A percentile compares a stretch with the other conserved stretches of the same genome.
These are phyloP conservation scores for Parnassius apollo DNA, from an alignment of 2,888 invertebrate species.

Conservation along the genomic window DNA sequence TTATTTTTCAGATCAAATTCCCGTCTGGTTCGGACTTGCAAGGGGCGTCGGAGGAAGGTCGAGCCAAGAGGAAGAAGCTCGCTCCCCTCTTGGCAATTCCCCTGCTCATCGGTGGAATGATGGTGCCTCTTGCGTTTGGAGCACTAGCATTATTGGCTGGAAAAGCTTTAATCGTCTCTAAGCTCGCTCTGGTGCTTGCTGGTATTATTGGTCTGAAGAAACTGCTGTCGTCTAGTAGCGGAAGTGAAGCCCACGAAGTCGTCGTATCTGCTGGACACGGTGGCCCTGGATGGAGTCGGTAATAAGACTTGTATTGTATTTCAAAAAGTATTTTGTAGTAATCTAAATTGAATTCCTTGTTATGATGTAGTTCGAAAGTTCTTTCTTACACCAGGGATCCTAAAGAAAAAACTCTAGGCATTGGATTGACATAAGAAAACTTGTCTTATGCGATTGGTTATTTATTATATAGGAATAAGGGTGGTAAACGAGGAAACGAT, in stretches of 20 bases:
- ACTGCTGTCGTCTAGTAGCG: slow-evolving; percentile 84
- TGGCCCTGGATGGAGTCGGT: slow-evolving; percentile 87
- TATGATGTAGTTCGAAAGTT: no score
- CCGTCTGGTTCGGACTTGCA: slow-evolving; percentile 85
- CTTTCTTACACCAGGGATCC: no score
- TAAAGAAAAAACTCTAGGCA: no score
- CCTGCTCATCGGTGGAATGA: slow-evolving; percentile 88
- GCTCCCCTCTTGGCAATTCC: slow-evolving; percentile 89
- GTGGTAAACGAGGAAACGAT: no score
- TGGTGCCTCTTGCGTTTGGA: slow-evolving; percentile 91
- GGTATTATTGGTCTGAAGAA: slow-evolving; percentile 93
- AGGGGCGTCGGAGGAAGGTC: slow-evolving; percentile 83
- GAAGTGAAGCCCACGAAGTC: slow-evolving; percentile 85
- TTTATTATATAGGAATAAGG: no score
- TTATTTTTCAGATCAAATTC: slow-evolving; percentile 84
- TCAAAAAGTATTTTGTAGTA: no score
- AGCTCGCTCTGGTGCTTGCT: slow-evolving; percentile 89
- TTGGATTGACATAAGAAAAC: no score
- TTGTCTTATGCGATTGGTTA: no score
- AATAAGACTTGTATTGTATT: slow-evolving; percentile 21
- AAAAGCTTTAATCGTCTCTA: slow-evolving; percentile 92
- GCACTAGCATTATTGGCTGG: slow-evolving; percentile 91
- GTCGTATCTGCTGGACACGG: slow-evolving; percentile 86
- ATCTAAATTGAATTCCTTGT: no score
- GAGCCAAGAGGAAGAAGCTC: slow-evolving; percentile 87